Base-by-base conservation (phyloP, 2,888 invertebrate species). In the Aleiodes leptofemur region DNA sequence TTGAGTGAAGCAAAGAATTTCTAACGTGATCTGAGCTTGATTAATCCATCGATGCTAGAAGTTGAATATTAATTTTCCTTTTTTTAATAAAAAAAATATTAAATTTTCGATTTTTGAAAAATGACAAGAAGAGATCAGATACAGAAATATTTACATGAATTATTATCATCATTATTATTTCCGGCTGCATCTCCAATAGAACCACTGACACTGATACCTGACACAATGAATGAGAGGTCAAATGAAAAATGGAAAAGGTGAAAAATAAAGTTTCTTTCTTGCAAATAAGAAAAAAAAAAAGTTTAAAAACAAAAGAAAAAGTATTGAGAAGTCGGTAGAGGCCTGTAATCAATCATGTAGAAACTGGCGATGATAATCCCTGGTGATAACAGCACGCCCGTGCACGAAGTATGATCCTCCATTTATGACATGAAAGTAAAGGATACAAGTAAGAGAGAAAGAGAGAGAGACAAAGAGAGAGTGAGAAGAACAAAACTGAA, bases 291-390 rank as follows among this genome's bases (percentile, higher is more conserved):
- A 66, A 71, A 73, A 34, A 72, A 69, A 74, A 72, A 55, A 72
- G 51, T 23, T 23, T 23, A 13, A 16, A 38, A 48, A 59, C 50
- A 66, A 71, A 73, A 34, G 72, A 69, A 74, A 72, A 59, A 74
- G 56, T 23, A 68, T 68, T 50, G 56, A 69, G 14, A 70, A 16
- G 61, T 48, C 50, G 48, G 38, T 38, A 38, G 53, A 14, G 61
- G 64, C 14, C 14, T 64, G 56, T 71, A 71, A 74, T 74, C 70
- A 74, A 74, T 74, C 69, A 74, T 55, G 29, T 50, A 53, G 57
- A 74, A 74, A 74, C 70, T 70, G 61, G 70, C 53, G 64, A 74
- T 74, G 74, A 70, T 71, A 74, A 74, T 74, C 57, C 64, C 50
- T 68, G 51, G 68, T 68, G 68, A 68, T 68, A 68, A 68, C 51